These are phyloP conservation scores for Dinothrombium tinctorium DNA, from an alignment of 1,140 invertebrate species.

Conservation along the genomic window DNA sequence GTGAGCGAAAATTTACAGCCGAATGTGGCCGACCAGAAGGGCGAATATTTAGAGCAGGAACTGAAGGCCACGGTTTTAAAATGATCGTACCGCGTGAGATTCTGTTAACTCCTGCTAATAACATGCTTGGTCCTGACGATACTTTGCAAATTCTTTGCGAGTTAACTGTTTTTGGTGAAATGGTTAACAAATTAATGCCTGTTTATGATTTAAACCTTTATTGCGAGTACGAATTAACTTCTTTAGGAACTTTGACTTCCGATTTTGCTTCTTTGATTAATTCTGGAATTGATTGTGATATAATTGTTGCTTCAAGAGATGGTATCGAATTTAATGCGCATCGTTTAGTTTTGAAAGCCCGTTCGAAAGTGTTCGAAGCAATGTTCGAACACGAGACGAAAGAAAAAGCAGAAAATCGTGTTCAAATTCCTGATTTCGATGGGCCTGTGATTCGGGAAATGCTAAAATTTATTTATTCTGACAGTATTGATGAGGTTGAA, in stretches of 20 bases:
- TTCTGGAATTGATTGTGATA: background rate
- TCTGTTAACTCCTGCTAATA: background rate
- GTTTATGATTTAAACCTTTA: background rate
- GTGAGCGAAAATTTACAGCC: background rate
- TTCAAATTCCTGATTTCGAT: constrained; percentile 7
- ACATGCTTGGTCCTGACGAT: constrained; percentile 1
- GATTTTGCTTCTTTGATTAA: background rate
- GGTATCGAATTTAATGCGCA: constrained; percentile 2
- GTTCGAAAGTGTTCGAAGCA: constrained; percentile 6
- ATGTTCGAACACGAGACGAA: constrained; percentile 10
- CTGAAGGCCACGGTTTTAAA: constrained; percentile 3
- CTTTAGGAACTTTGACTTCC: background rate
- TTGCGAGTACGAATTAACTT: background rate
- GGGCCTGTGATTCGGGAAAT: constrained; percentile 6
- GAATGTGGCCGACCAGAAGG: constrained; percentile 2
- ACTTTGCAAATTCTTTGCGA: background rate
- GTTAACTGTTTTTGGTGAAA: constrained; percentile 3
- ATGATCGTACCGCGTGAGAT: constrained; percentile 1
- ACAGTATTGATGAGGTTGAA: constrained; percentile 73
- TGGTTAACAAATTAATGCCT: too few relatives aligned
- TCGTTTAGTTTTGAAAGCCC: constrained; percentile 1
- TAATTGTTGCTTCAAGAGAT: background rate
- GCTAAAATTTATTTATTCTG: constrained; percentile 31
- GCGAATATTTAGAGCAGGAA: constrained; percentile 3
- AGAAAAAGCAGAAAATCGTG: constrained; percentile 8